phyloP scores from a whole-genome alignment of 1,140 invertebrate genomes.

The Polypedilum pembai region DNA sequence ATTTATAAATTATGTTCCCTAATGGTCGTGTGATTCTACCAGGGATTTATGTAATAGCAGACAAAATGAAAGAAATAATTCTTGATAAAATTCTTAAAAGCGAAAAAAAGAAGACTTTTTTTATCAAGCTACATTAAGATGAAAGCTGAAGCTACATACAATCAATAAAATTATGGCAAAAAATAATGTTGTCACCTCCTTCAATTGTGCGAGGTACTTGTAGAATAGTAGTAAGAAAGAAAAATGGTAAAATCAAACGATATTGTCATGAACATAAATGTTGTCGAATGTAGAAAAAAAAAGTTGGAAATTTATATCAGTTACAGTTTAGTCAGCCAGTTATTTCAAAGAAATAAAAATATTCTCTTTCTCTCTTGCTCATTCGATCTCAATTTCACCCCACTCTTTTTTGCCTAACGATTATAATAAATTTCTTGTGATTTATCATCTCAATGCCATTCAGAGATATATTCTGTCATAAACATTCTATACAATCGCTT shows the following conservation, averaged over 20 bases:
- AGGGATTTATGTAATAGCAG: too few relatives aligned
- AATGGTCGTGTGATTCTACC: too few relatives aligned
- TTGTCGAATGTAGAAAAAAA: background rate
- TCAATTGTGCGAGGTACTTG: too few relatives aligned
- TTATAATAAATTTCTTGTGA: conserved; percentile 19
- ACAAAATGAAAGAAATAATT: too few relatives aligned
- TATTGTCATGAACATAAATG: background rate
- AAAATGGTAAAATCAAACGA: background rate
- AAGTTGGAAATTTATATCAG: conserved; percentile 6
- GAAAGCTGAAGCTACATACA: too few relatives aligned
- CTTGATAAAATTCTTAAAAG: too few relatives aligned
- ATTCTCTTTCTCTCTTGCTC: background rate
- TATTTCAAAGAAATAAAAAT: background rate
- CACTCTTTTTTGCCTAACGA: background rate
- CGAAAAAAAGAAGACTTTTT: too few relatives aligned
- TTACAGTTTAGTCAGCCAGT: background rate
- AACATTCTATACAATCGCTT: background rate
- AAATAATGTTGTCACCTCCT: too few relatives aligned
- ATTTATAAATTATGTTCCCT: too few relatives aligned
- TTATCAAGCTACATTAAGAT: too few relatives aligned
- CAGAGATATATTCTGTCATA: conserved; percentile 6
- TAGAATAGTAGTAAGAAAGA: background rate
- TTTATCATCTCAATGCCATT: conserved; percentile 13
- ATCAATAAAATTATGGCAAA: too few relatives aligned
- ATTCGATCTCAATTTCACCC: background rate